A percentile compares a stretch with the other conserved stretches of the same genome.
These are phyloP conservation scores for Spinus olivaceus DNA, from an alignment of 2,797 vertebrate genomes.

Conservation along the genomic window DNA sequence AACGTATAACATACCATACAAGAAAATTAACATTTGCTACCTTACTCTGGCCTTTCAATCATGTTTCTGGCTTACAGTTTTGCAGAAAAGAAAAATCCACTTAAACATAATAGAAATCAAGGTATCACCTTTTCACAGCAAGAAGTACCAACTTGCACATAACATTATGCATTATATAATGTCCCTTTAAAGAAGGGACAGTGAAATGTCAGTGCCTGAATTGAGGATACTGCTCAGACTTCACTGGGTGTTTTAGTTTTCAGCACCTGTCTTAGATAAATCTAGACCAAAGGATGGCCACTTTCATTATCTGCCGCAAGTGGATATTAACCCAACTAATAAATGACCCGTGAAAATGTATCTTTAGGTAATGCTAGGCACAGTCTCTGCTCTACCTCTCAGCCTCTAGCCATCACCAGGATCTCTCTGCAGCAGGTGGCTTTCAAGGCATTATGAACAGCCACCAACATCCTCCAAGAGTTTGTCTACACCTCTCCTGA, in stretches of 20 bases:
- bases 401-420: not conserved
- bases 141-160: not conserved
- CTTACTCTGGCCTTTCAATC: slow-evolving; percentile 14
- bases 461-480: not conserved
- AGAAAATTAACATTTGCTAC: slow-evolving; percentile 39
- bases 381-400: not conserved
- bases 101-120: slow-evolving; percentile 48
- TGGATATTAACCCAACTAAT: not conserved
- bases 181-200: not conserved
- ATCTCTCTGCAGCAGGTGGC: not conserved
- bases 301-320: not conserved
- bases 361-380: not conserved
- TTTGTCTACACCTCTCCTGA: not conserved
- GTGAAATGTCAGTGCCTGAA: not conserved
- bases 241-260: not conserved
- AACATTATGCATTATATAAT: not conserved
- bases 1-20: not conserved
- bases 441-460: not conserved
- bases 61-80: not conserved
- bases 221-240: not conserved
- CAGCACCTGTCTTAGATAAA: not conserved
- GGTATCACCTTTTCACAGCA: not conserved
- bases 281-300: not conserved
- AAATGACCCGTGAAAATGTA: not conserved
- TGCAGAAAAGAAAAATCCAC: not conserved